These are phyloP conservation scores for Nysson spinosus DNA, from an alignment of 2,888 invertebrate species.

Conservation along the genomic window DNA sequence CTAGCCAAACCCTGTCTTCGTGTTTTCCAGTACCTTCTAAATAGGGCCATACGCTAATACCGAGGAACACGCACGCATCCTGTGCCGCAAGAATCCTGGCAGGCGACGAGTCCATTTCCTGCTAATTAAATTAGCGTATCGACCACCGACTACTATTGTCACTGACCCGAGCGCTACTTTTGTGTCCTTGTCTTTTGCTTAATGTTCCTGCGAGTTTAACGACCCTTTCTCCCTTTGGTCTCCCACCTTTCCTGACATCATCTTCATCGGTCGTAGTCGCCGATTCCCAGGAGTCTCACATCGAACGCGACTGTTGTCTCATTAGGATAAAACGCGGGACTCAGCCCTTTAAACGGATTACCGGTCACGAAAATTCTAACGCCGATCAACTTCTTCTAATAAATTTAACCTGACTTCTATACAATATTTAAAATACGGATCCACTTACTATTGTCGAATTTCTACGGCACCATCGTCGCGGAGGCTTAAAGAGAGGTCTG, in stretches of 20 bases:
- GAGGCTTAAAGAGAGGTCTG: constrained; percentile 39
- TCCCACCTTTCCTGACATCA: constrained; percentile 40
- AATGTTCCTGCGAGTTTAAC: constrained; percentile 60
- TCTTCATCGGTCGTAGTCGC: constrained; percentile 63
- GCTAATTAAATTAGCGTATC: constrained; percentile 71
- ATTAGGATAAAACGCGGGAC: constrained; percentile 74
- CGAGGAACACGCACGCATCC: constrained; percentile 53
- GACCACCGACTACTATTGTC: constrained; percentile 54
- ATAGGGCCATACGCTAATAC: constrained; percentile 56
- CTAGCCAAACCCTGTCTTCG: constrained; percentile 23
- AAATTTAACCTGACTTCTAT: too few species aligned
- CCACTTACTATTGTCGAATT: too few species aligned
- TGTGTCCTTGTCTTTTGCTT: constrained; percentile 8
- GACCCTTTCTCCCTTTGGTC: constrained; percentile 59
- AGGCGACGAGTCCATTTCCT: constrained; percentile 60
- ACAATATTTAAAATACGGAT: neutral
- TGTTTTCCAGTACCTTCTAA: constrained; percentile 14
- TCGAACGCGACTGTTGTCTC: constrained; percentile 69
- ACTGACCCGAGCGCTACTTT: constrained; percentile 24
- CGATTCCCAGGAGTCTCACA: constrained; percentile 72
- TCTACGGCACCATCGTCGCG: too few species aligned
- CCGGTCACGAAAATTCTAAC: constrained; percentile 48
- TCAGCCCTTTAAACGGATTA: constrained; percentile 66
- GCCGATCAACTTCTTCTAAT: too few species aligned
- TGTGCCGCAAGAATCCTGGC: constrained; percentile 43